Percentiles rank a stretch among this genome's conserved stretches.
Evolutionary conservation across 2,888 invertebrate genomes (phyloP).

Genomic region (Ophion ellenae): DNA sequence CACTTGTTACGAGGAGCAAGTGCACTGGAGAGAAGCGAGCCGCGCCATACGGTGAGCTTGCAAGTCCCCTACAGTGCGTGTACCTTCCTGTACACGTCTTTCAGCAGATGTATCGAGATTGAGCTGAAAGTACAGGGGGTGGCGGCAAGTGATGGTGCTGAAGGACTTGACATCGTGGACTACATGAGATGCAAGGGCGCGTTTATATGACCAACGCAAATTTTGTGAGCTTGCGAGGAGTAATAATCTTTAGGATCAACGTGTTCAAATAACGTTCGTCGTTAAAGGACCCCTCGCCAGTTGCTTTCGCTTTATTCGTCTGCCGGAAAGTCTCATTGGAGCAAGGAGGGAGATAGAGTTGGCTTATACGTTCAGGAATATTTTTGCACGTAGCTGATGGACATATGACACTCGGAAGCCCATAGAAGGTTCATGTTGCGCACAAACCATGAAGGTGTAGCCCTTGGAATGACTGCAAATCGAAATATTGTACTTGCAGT

Average conservation of each 20-base stretch:
- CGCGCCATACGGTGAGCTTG: conserved; percentile 11
- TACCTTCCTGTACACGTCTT: neutral
- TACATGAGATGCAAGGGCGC: neutral
- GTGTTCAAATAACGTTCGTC: conserved; percentile 44
- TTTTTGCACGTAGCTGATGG: neutral
- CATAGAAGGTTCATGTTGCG: neutral
- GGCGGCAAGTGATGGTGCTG: neutral
- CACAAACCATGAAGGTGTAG: too few relatives aligned
- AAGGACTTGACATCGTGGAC: conserved; percentile 7
- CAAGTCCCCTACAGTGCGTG: neutral
- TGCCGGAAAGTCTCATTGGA: too few relatives aligned
- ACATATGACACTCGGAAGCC: neutral
- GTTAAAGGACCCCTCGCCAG: conserved; percentile 14
- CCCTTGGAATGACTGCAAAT: neutral
- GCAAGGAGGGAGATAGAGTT: neutral
- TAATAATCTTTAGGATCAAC: conserved; percentile 57
- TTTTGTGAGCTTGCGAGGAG: conserved; percentile 20
- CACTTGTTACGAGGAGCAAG: conserved; percentile 34
- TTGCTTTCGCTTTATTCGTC: conserved; percentile 11
- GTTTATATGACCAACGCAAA: neutral
- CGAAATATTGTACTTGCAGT: too few relatives aligned
- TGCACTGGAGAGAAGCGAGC: neutral
- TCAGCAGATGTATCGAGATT: conserved; percentile 24
- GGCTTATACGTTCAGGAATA: neutral
- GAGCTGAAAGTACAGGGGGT: conserved; percentile 41